phyloP scores from a whole-genome alignment of 2,797 vertebrate genomes.

The Diceros bicornis region DNA sequence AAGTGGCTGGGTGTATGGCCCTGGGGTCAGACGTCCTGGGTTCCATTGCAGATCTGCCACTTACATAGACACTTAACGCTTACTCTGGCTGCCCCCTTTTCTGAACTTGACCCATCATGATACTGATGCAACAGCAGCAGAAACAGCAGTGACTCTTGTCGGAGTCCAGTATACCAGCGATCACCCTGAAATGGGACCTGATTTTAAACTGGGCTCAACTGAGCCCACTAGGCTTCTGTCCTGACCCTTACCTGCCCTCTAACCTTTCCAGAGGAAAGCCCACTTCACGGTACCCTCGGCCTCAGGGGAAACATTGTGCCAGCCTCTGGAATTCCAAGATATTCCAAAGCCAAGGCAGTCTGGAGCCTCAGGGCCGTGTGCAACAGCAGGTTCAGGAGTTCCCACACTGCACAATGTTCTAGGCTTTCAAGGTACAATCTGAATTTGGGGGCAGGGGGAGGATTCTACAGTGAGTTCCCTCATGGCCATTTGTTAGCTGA shows the following conservation, averaged over 20 bases:
- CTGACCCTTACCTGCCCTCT: neutral
- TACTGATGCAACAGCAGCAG: neutral
- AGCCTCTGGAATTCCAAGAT: neutral
- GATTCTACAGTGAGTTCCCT: too few species aligned
- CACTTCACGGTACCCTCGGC: neutral
- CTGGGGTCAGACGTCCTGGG: neutral
- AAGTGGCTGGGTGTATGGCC: neutral
- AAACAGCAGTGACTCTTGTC: neutral
- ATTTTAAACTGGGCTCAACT: neutral
- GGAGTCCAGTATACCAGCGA: neutral
- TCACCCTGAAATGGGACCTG: neutral
- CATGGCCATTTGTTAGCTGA: too few species aligned
- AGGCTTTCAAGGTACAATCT: too few species aligned
- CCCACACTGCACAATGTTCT: too few species aligned
- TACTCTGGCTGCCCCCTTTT: neutral
- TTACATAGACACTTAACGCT: neutral
- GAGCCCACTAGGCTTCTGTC: neutral
- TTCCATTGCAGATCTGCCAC: neutral
- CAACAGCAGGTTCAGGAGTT: too few species aligned
- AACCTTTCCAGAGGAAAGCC: neutral
- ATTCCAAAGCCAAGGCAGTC: neutral
- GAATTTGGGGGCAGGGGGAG: too few species aligned
- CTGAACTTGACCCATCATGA: neutral
- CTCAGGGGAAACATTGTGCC: neutral
- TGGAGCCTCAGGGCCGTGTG: neutral